These are phyloP conservation scores for Antheraea pernyi DNA, from an alignment of 1,140 invertebrate genomes.

Conservation along the genomic window DNA sequence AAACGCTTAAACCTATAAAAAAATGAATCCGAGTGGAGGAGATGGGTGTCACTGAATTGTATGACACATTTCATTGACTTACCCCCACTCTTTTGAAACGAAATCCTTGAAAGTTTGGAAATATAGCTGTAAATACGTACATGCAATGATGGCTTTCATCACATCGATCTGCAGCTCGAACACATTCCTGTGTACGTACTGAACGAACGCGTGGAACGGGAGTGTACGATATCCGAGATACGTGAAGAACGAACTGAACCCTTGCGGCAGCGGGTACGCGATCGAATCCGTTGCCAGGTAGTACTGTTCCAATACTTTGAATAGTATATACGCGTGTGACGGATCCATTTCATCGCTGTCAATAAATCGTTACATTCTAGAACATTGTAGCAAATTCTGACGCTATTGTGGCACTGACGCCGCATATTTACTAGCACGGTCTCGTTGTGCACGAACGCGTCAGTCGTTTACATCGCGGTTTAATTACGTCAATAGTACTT, in stretches of 20 bases:
- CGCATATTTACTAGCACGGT: too few species aligned
- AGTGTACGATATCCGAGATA: conserved; percentile 89
- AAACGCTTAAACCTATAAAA: too few species aligned
- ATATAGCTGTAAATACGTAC: conserved; percentile 65
- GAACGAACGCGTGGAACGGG: conserved; percentile 87
- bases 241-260: conserved; percentile 92
- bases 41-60: too few species aligned
- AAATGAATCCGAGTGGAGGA: too few species aligned
- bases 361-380: conserved; percentile 18
- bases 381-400: too few species aligned
- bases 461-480: too few species aligned
- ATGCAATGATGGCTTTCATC: conserved; percentile 89
- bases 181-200: conserved; percentile 89
- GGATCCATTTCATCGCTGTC: conserved; percentile 86
- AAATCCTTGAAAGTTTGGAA: too few species aligned
- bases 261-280: conserved; percentile 90
- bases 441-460: too few species aligned
- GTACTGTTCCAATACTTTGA: conserved; percentile 88
- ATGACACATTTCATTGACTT: too few species aligned
- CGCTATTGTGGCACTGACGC: too few species aligned
- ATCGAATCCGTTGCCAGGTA: conserved; percentile 87
- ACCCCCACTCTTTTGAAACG: too few species aligned
- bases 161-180: conserved; percentile 93
- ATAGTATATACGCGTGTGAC: conserved; percentile 84
- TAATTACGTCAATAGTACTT: too few species aligned